phyloP scores from a whole-genome alignment of 1,140 invertebrate genomes.

The Polypedilum vanderplanki region DNA sequence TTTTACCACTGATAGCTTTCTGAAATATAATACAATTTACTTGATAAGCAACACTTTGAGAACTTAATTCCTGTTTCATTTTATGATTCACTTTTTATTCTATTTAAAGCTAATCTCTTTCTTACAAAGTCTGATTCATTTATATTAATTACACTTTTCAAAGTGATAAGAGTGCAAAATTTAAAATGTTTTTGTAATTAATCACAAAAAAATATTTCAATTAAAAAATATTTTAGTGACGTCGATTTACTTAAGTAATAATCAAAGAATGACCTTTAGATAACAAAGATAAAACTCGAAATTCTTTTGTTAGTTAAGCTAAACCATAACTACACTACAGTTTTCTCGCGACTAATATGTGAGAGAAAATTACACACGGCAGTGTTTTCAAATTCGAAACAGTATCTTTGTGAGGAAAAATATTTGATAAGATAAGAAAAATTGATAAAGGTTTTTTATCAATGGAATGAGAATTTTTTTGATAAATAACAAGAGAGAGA shows the following conservation, averaged over 20 bases:
- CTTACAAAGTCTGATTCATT: too few species aligned
- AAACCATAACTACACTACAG: background rate
- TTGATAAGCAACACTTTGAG: too few species aligned
- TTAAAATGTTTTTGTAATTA: background rate
- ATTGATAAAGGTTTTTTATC: slow-evolving; percentile 4
- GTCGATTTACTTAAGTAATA: background rate
- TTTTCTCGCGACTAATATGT: slow-evolving; percentile 1
- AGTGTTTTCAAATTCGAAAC: background rate
- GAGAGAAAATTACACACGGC: background rate
- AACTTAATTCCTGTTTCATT: too few species aligned
- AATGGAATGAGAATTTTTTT: background rate
- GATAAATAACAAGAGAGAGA: too few species aligned
- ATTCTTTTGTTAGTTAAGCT: background rate
- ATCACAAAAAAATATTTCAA: background rate
- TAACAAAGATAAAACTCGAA: background rate
- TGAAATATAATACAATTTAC: too few species aligned
- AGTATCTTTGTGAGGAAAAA: background rate
- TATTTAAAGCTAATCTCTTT: too few species aligned
- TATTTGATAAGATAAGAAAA: slow-evolving; percentile 10
- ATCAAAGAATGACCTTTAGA: slow-evolving; percentile 18
- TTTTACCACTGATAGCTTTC: too few species aligned
- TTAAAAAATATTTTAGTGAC: too few species aligned
- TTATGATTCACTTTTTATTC: too few species aligned
- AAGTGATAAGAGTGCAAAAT: too few species aligned
- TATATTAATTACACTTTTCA: too few species aligned